Conservation (phyloP, 2,113 vertebrate genomes). For the Thunnus maccoyii region DNA sequence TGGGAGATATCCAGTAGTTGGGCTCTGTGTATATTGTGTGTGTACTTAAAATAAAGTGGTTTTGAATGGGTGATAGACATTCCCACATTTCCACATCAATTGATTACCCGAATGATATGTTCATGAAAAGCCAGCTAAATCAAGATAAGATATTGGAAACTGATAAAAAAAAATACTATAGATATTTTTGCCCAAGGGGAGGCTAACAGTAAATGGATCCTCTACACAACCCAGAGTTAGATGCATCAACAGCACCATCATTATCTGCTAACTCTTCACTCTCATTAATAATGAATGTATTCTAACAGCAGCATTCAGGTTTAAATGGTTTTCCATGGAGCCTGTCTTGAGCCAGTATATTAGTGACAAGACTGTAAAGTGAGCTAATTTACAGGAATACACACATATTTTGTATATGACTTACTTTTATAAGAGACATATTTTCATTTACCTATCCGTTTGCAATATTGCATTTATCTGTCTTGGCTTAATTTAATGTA, state of each 20-base stretch:
- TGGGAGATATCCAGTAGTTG: not conserved
- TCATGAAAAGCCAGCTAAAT: constrained; percentile 20
- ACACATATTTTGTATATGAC: constrained; percentile 16
- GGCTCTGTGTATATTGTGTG: not conserved
- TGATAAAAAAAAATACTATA: constrained; percentile 6
- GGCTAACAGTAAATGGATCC: constrained; percentile 44
- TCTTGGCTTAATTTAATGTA: constrained; percentile 14
- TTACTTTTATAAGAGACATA: constrained; percentile 59
- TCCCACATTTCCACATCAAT: not conserved
- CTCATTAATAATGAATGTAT: constrained; percentile 78
- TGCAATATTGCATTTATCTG: constrained; percentile 19
- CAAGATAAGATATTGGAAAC: constrained; percentile 6
- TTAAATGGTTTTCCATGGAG: constrained; percentile 64
- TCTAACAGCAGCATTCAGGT: constrained; percentile 76
- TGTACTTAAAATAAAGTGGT: not conserved
- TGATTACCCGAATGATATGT: not conserved
- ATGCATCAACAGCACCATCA: constrained; percentile 53
- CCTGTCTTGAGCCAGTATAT: constrained; percentile 59
- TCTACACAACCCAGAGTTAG: constrained; percentile 48
- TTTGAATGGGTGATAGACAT: not conserved
- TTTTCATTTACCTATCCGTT: constrained; percentile 36
- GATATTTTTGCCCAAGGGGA: constrained; percentile 11
- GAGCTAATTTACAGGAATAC: constrained; percentile 57
- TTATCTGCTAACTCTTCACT: constrained; percentile 65
- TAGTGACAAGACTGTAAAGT: constrained; percentile 63